Evolutionary conservation across 2,888 invertebrate species (phyloP).

Genomic region (Phlogophora meticulosa): DNA sequence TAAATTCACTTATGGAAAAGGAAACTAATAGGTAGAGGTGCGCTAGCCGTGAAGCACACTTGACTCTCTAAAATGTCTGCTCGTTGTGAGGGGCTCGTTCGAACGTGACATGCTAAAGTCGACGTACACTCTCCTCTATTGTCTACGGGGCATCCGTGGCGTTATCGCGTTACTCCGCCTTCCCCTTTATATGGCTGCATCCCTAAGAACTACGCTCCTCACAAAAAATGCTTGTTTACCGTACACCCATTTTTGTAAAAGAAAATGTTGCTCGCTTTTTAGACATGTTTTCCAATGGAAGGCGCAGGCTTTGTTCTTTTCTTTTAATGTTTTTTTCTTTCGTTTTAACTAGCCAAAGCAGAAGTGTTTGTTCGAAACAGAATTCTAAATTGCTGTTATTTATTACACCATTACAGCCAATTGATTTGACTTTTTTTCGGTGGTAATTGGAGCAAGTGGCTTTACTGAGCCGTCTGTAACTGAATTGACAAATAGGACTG

Average conservation of each 20-base stretch:
- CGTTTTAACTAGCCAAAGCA: slow-evolving; percentile 39
- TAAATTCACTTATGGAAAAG: slow-evolving; percentile 13
- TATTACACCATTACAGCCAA: slow-evolving; percentile 53
- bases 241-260: slow-evolving; percentile 58
- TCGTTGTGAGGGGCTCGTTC: slow-evolving; percentile 47
- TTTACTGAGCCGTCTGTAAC: slow-evolving; percentile 19
- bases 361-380: slow-evolving; percentile 40
- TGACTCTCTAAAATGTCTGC: slow-evolving; percentile 57
- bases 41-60: slow-evolving; percentile 39
- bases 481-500: slow-evolving; percentile 48
- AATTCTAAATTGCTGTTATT: slow-evolving; percentile 53
- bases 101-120: slow-evolving; percentile 65
- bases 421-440: slow-evolving; percentile 43
- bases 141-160: slow-evolving; percentile 73
- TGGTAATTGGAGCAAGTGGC: slow-evolving; percentile 40
- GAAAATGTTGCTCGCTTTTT: slow-evolving; percentile 63
- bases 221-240: slow-evolving; percentile 63
- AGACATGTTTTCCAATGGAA: slow-evolving; percentile 53
- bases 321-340: slow-evolving; percentile 45
- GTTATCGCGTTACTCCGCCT: slow-evolving; percentile 74
- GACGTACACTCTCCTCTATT: slow-evolving; percentile 68
- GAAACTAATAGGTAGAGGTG: slow-evolving; percentile 38
- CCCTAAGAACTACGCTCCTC: slow-evolving; percentile 65
- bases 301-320: slow-evolving; percentile 53
- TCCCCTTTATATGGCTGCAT: slow-evolving; percentile 73